Evolutionary conservation across 2,113 vertebrate species (phyloP), one percentile per base, ranked within the genome.

Genomic region (Salvelinus namaycush): DNA sequence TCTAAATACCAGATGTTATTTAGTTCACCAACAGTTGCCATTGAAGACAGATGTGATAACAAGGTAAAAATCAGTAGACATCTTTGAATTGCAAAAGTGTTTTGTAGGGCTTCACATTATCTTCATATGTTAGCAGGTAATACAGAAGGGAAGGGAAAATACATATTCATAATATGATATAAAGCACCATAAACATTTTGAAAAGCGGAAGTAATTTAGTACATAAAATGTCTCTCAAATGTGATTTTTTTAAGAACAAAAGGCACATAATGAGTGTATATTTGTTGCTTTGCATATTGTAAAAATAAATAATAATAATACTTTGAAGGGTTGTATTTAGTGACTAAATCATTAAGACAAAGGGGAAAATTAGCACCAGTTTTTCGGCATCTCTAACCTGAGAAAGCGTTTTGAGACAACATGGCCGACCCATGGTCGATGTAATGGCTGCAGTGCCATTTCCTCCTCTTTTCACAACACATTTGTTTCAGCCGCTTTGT

Each of bases 51-150:
- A 87, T 54, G 14, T 54, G 51, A 16, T 54, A 54, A 51, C 49
- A 83, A 84, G 88, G 84, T 90, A 87, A 90, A 89, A 87, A 90
- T 95, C 94, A 95, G 94, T 94, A 95, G 93, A 92, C 9, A 84
- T 87, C 75, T 89, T 87, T 87, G 84, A 81, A 87, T 91, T 82
- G 90, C 76, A 89, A 87, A 44, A 89, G 84, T 85, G 83, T 84
- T 90, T 89, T 66, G 71, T 81, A 92, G 87, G 90, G 88, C 87
- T 94, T 94, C 94, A 94, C 94, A 94, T 94, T 94, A 89, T 94
- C 88, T 91, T 93, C 87, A 92, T 91, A 90, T 82, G 80, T 85
- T 91, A 88, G 88, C 79, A 85, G 76, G 81, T 86, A 83, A 87
- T 90, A 92, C 74, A 89, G 86, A 87, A 76, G 70, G 68, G 86